Evolutionary conservation across 2,888 invertebrate species (phyloP), one percentile per base, ranked within the genome.

Genomic region (Spodoptera exigua): DNA sequence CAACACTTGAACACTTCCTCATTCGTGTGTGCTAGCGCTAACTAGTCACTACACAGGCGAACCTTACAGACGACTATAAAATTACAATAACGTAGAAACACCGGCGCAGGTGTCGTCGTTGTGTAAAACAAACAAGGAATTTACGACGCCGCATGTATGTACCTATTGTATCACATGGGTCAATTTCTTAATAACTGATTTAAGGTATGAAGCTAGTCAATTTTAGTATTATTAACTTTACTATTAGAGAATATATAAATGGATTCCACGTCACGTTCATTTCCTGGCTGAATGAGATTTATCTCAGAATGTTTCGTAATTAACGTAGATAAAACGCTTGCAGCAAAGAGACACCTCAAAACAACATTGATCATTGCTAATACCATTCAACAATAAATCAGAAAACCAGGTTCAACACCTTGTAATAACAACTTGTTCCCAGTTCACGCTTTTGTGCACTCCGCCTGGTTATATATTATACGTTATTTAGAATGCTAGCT

Each of bases 321-420:
- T 85, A 84, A 79, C 79, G 79, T 74, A 81, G 84, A 84, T 87
- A 85, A 79, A 80, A 80, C 76, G 81, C 79, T 78, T 72, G 82
- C 81, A 85, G 86, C 84, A 87, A 84, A 84, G 84, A 82, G 85
- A 88, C 86, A 88, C 82, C 81, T 84, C 84, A 82, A 82, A 85
- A 82, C 83, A 84, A 84, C 88, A 89, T 89, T 86, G 88, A 89
- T 90, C 87, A 88, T 87, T 85, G 83, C 85, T 84, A 89, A 88
- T 87, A 84, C 81, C 81, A 85, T 81, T 82, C 83, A 81, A 84
- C 79, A 85, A 89, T 90, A 91, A 91, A 90, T 91, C 89, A 90
- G 85, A 83, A 87, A 90, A 89, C 84, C 89, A 87, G 88, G 86
- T 89, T 89, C 88, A 89, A 89, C 90, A 89, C 89, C 88, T 89